Base-by-base conservation (phyloP, 2,888 invertebrate genomes). In the Drosophila formosana region DNA sequence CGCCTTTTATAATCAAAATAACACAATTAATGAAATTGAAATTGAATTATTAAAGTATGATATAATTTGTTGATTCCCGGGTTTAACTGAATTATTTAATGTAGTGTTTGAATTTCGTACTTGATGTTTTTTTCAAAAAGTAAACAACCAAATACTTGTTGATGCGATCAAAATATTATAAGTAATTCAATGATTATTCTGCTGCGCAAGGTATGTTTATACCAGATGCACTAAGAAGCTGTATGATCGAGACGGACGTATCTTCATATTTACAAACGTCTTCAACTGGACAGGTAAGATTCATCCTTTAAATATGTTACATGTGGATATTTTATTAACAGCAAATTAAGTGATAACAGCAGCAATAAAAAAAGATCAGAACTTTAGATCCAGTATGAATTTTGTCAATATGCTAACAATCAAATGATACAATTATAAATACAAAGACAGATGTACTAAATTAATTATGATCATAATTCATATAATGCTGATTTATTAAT, bases 221-320 rank as follows among this genome's bases (percentile, higher is more conserved):
- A 95, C 97, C 97, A 94, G 97, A 97, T 94, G 96, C 96, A 91
- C 95, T 97, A 94, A 96, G 97, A 95, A 96, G 96, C 96, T 97
- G 97, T 95, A 97, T 97, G 97, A 97, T 97, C 95, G 97, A 97
- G 95, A 95, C 95, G 94, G 97, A 97, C 96, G 97, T 97, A 94
- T 96, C 97, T 93, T 96, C 97, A 93, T 97, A 97, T 95, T 96
- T 97, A 93, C 97, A 97, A 95, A 96, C 97, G 94, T 97, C 97
- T 94, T 97, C 97, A 94, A 96, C 97, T 94, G 97, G 97, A 95
- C 97, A 97, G 97, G 97, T 97, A 69, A 91, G 90, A 18, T n/a
- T 25, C 23, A 9, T 25, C n/a, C n/a, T 46, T 13, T 25, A 3
- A 28, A 57, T 51, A 23, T 18, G 18, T 18, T 18, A 18, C 18